A percentile compares a stretch with the other conserved stretches of the same genome.
These are phyloP conservation scores for Eupithecia dodoneata DNA, from an alignment of 2,888 invertebrate species.

Conservation along the genomic window DNA sequence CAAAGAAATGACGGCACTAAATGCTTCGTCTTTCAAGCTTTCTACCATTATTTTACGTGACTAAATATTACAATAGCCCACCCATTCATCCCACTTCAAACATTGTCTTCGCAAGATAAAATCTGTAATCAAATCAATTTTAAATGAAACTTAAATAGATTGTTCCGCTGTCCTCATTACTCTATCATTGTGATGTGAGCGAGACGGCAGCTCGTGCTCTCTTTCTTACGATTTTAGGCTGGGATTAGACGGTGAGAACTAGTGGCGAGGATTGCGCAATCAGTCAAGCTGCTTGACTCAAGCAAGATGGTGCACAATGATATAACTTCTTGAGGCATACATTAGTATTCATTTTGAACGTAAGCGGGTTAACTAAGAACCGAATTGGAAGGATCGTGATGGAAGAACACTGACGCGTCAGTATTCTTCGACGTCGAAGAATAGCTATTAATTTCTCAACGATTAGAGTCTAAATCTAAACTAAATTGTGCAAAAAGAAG, in stretches of 20 bases:
- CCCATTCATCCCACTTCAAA: constrained; percentile 22
- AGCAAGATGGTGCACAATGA: background rate
- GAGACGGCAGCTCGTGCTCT: constrained; percentile 28
- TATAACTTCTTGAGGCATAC: background rate
- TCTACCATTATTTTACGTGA: constrained; percentile 24
- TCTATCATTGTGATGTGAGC: constrained; percentile 34
- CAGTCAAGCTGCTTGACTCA: background rate
- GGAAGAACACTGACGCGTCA: background rate
- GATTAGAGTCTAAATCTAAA: background rate
- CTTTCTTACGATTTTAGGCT: constrained; percentile 26
- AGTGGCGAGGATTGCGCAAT: background rate
- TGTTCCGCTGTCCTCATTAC: constrained; percentile 53
- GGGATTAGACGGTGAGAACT: constrained; percentile 7
- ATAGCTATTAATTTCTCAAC: background rate
- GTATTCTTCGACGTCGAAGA: too few relatives aligned
- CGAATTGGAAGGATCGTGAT: background rate
- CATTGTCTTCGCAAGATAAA: constrained; percentile 39
- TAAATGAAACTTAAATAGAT: constrained; percentile 47
- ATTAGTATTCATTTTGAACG: background rate
- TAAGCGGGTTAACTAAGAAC: background rate
- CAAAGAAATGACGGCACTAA: background rate
- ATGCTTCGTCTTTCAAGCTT: constrained; percentile 1
- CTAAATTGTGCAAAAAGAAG: background rate
- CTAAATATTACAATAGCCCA: constrained; percentile 3
- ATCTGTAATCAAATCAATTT: constrained; percentile 50